Evolutionary conservation across 2,113 vertebrate genomes (phyloP).

Genomic region (Corythoichthys intestinalis): DNA sequence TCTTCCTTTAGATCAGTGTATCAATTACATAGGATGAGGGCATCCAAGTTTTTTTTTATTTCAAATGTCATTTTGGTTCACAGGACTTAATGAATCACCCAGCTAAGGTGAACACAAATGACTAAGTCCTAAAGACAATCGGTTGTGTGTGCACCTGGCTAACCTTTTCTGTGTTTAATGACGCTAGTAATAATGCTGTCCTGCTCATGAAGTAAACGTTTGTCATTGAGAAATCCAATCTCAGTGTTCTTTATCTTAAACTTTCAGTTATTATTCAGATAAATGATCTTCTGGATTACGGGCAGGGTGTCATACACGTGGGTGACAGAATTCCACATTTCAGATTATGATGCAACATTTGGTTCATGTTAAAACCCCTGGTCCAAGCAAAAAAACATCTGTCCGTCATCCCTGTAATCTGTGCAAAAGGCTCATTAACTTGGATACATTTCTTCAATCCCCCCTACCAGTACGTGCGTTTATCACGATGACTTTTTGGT

Average conservation of each 20-base stretch:
- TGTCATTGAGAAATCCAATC: not conserved
- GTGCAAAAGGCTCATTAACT: conserved; percentile 16
- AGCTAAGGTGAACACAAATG: conserved; percentile 5
- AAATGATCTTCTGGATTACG: not conserved
- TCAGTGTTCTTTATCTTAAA: not conserved
- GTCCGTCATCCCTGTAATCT: conserved; percentile 12
- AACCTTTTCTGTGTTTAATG: conserved; percentile 11
- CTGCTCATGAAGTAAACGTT: not conserved
- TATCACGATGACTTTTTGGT: conserved; percentile 38
- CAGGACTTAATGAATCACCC: conserved; percentile 36
- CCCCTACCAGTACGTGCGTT: conserved; percentile 10
- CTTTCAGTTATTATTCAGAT: not conserved
- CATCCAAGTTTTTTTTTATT: not conserved
- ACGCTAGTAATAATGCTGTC: not conserved
- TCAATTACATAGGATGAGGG: conserved; percentile 53
- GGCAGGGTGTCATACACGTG: not conserved
- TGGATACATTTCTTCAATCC: conserved; percentile 6
- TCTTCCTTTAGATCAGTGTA: conserved; percentile 9
- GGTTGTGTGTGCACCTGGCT: not conserved
- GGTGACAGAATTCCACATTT: not conserved
- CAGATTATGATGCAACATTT: not conserved
- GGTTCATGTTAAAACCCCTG: not conserved
- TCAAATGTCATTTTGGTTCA: conserved; percentile 30
- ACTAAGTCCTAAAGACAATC: not conserved
- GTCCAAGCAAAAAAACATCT: not conserved